Base-by-base conservation (phyloP, 2,797 vertebrate genomes). In the Micropoecilia bifurca region DNA sequence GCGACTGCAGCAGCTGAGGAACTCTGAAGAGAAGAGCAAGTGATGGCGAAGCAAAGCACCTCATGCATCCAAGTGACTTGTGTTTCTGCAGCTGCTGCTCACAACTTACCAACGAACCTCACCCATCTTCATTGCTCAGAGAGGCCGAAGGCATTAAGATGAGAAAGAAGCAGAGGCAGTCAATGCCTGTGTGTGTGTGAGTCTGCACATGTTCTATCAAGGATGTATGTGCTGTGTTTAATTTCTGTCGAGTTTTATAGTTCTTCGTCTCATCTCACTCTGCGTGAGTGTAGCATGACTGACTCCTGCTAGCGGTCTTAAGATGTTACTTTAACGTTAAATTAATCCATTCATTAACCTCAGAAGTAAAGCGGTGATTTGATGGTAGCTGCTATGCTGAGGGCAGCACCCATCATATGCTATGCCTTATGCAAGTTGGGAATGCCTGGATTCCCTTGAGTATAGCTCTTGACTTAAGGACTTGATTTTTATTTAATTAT, bases 1-100 rank as follows among this genome's bases (percentile, higher is more conserved):
- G 93, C 96, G 97, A 72, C 95, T 97, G 92, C 98, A 98, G 92
- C 97, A 97, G 95, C 96, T 94, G 93, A 96, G 95, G 90, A 96
- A 96, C 95, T 97, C 96, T 0, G 97, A 98, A 89, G 98, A 98
- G 94, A 99, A 99, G 94, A 99, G 96, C 83, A 98, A 99, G 97
- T 99, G 96, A 99, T 91, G 89, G 71, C 3, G 1, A 55, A 79
- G 79, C 55, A 46, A 74, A 75, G 79, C 57, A 1, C 85, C 47
- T 20, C 77, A 77, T 80, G 81, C 88, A 85, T 90, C 89, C 79
- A 77, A 91, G 81, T 74, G 89, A 93, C 91, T 91, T 91, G 88
- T 88, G 89, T 90, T 80, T 75, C 80, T 86, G 88, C 88, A 85
- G 88, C 88, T 86, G 88, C 89, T 76, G 88, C 86, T 89, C 86